Evolutionary conservation across 2,888 invertebrate genomes (phyloP).

Genomic region (Acleris emargana): DNA sequence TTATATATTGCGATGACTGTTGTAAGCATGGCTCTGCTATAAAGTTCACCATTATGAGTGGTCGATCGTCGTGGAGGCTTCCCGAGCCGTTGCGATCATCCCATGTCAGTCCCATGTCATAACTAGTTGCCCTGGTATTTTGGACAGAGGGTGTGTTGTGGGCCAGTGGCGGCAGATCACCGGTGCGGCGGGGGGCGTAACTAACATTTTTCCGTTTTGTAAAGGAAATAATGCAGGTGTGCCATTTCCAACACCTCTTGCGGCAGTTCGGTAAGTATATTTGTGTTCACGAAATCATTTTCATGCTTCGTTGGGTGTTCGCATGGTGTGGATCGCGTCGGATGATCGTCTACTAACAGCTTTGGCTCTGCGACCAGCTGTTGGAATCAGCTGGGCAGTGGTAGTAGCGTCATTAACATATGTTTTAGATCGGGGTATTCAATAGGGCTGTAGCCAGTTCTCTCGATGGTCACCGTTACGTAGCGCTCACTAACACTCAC

Average conservation of each 20-base stretch:
- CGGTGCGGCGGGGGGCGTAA: constrained; percentile 62
- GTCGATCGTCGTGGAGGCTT: constrained; percentile 2
- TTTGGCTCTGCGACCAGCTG: constrained; percentile 7
- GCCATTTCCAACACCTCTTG: constrained; percentile 83
- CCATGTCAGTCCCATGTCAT: constrained; percentile 65
- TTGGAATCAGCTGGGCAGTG: constrained; percentile 1
- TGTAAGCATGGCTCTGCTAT: constrained; percentile 72
- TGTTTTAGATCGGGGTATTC: not conserved
- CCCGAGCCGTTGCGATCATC: constrained; percentile 42
- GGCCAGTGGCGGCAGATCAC: constrained; percentile 60
- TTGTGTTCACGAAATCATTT: constrained; percentile 47
- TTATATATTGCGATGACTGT: constrained; percentile 74
- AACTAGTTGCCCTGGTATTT: constrained; percentile 73
- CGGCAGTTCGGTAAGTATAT: constrained; percentile 81
- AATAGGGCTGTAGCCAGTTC: not conserved
- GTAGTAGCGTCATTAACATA: not conserved
- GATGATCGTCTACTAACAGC: constrained; percentile 37
- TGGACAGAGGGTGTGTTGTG: constrained; percentile 80
- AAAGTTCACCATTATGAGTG: constrained; percentile 54
- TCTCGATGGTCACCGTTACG: not conserved
- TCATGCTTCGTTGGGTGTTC: constrained; percentile 43
- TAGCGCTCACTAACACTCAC: constrained; percentile 1
- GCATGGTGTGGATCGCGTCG: constrained; percentile 38
- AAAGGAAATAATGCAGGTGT: constrained; percentile 82
- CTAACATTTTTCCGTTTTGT: constrained; percentile 71